Evolutionary conservation across 2,888 invertebrate genomes (phyloP).

Genomic region (Chrysolina americana): DNA sequence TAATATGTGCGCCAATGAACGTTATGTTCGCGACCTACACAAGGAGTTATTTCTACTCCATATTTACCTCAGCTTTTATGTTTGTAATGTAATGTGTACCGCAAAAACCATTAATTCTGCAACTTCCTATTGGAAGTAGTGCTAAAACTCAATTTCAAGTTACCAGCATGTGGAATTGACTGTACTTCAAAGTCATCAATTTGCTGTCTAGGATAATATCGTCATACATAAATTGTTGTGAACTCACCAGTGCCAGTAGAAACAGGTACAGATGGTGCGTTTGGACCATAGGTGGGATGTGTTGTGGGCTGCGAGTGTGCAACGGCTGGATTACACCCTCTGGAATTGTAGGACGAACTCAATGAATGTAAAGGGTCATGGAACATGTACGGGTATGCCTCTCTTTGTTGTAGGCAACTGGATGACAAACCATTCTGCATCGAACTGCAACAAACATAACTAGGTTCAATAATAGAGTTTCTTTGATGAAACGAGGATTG

Average conservation of each 20-base stretch:
- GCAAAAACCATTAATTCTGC: too few species aligned
- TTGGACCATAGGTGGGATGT: conserved; percentile 76
- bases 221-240: too few species aligned
- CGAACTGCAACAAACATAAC: conserved; percentile 75
- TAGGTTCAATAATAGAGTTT: conserved; percentile 2
- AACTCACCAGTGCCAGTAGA: conserved; percentile 70
- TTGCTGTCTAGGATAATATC: too few species aligned
- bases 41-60: too few species aligned
- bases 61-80: too few species aligned
- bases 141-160: too few species aligned
- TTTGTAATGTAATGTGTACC: too few species aligned
- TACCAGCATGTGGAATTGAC: too few species aligned
- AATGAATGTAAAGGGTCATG: conserved; percentile 86
- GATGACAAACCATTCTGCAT: conserved; percentile 87
- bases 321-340: conserved; percentile 80
- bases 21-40: too few species aligned
- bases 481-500: neutral
- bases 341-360: conserved; percentile 81
- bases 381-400: conserved; percentile 91
- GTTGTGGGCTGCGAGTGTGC: conserved; percentile 85
- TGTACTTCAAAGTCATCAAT: too few species aligned
- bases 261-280: conserved; percentile 72
- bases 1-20: too few species aligned
- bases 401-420: conserved; percentile 88
- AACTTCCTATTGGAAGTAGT: too few species aligned